Evolutionary conservation across 2,888 invertebrate species (phyloP), one percentile per base, ranked within the genome.

Genomic region (Pristionchus arcanus): DNA sequence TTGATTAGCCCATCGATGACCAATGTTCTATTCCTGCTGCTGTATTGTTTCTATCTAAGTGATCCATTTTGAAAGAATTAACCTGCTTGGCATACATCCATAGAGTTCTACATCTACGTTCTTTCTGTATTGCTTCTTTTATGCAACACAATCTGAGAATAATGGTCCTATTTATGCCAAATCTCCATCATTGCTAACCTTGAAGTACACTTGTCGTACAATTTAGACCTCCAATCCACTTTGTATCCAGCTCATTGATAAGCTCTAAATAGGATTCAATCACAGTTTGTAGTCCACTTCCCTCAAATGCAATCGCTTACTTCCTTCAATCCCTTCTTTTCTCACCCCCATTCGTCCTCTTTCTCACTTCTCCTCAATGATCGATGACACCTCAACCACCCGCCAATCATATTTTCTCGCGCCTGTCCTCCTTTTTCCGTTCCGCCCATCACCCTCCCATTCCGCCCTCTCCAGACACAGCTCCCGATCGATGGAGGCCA

Each of bases 331-430:
- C 68, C 28, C 28, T 68, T 77, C 74, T 16, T 42, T 31, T 34
- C 31, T 68, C 68, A 28, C 74, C 21, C 21, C 28, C 42, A 42
- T 81, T 53, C 81, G n/a, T 37, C 37, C n/a, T 28, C 81, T 28
- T 77, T 81, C 81, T 53, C 81, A 81, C 49, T 11, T 81, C 81
- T 34, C 74, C 74, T 42, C 81, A 81, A 49, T 81, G 81, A 81
- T 81, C 81, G 53, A 81, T 81, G 81, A 28, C 81, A 15, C 28
- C 37, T 81, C 81, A 63, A 13, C 81, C 11, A 13, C 81, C 28
- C n/a, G 25, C 81, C 53, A 81, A 81, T 42, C 81, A 81, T 81
- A 81, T 81, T 81, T 42, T 77, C 77, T 53, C 49, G 42, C 81
- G n/a, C 81, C 81, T 53, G 81, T 81, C 81, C 11, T n/a, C 34